Evolutionary conservation across 2,113 vertebrate species (phyloP), one percentile per base, ranked within the genome.

Genomic region (Cebus imitator): DNA sequence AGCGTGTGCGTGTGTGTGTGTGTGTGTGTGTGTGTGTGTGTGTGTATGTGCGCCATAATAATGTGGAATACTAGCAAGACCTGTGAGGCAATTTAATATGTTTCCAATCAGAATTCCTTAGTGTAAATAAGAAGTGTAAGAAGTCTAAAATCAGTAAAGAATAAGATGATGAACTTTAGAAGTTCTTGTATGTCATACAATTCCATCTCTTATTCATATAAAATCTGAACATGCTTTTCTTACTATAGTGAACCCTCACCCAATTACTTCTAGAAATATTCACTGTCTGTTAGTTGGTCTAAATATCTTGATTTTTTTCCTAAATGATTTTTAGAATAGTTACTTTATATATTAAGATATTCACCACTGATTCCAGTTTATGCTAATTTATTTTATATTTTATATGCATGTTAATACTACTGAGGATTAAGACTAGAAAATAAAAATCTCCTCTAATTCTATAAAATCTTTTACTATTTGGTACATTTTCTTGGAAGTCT

Each of bases 401-500:
- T 64, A 35, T 48, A 5, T 61, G 40, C 85, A 70, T 50, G 17
- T 70, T 73, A 92, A 40, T 88, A 55, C 11, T 57, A 84, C 20
- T 76, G 43, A 95, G 45, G 35, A 87, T 82, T 95, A 66, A 94
- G 90, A 72, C 52, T 81, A 81, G 48, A 89, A 90, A 82, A 86
- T 84, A 66, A 87, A 91, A 64, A 10, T 72, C 2, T 73, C 45
- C 5, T 43, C 3, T 66, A 55, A 64, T 70, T 72, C 8, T 8
- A 72, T 70, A 68, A 95, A 55, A 23, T 89, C 20, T 61, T 94
- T 90, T 93, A 52, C 37, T 40, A 43, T 76, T 91, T 64, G 68
- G n/a, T 55, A 30, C 9, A 40, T 64, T 90, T 91, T 86, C 58
- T 92, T 76, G 14, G 55, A 81, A 72, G 13, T 75, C 18, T 75